Evolutionary conservation across 2,888 invertebrate species (phyloP).

Genomic region (Nephrotoma appendiculata): DNA sequence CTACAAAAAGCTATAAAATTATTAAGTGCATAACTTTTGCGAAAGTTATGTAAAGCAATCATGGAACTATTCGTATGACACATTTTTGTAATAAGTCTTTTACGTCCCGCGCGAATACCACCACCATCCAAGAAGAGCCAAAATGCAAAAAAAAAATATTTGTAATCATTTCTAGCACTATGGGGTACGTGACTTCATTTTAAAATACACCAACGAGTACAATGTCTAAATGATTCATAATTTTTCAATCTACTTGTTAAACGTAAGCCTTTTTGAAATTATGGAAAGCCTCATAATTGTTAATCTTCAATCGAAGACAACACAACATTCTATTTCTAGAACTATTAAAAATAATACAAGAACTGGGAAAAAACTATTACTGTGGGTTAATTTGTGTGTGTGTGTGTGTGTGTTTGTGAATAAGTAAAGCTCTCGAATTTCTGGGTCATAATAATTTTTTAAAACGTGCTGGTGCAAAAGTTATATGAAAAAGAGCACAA

Average conservation of each 20-base stretch:
- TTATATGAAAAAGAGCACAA: not conserved
- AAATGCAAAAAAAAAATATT: not conserved
- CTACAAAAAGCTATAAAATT: not conserved
- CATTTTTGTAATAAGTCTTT: not conserved
- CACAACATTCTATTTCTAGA: not conserved
- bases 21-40: not conserved
- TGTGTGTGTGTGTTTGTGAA: not conserved
- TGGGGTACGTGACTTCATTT: not conserved
- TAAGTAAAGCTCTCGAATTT: not conserved
- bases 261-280: not conserved
- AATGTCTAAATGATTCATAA: not conserved
- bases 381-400: too few species aligned
- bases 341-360: not conserved
- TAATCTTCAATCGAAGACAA: not conserved
- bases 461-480: not conserved
- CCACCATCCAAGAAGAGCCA: not conserved
- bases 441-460: not conserved
- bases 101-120: not conserved
- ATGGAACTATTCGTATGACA: not conserved
- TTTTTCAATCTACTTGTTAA: not conserved
- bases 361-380: not conserved
- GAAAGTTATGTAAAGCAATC: not conserved
- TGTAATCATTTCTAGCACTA: not conserved
- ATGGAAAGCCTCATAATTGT: not conserved
- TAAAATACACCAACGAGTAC: not conserved